phyloP scores from a whole-genome alignment of 2,113 vertebrate genomes.

The Cryptotis parvus region DNA sequence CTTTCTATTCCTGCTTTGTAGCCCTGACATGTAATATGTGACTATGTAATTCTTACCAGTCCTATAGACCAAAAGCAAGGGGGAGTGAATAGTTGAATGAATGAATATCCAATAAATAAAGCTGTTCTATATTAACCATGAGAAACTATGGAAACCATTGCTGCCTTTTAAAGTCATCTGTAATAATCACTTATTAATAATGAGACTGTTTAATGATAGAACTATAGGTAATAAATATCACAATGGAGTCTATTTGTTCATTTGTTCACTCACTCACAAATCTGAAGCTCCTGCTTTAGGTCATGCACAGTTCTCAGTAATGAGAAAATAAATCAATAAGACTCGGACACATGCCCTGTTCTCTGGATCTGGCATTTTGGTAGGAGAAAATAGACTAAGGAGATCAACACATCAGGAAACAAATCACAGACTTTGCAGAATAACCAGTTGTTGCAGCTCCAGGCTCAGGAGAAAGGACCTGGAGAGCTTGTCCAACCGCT shows the following conservation, averaged over 20 bases:
- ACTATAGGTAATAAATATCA: neutral
- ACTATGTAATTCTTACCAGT: neutral
- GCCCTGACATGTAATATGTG: neutral
- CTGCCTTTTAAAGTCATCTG: constrained; percentile 39
- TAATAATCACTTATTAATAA: constrained; percentile 1
- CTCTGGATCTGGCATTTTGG: neutral
- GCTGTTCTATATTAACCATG: neutral
- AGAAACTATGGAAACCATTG: constrained; percentile 14
- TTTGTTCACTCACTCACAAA: neutral
- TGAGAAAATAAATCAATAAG: neutral
- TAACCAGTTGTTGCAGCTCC: neutral
- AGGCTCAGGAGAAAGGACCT: neutral
- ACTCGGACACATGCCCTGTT: neutral
- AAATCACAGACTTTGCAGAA: neutral
- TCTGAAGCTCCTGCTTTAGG: neutral
- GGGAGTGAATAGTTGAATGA: constrained; percentile 8
- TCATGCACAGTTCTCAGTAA: neutral
- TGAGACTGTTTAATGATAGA: neutral
- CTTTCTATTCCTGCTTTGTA: neutral
- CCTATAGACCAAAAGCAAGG: neutral
- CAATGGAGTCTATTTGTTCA: neutral
- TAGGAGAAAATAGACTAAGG: constrained; percentile 1
- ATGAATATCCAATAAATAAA: neutral
- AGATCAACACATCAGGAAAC: neutral
- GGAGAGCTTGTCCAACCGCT: neutral